Base-by-base conservation (phyloP, 2,797 vertebrate genomes). In the Prionace glauca region DNA sequence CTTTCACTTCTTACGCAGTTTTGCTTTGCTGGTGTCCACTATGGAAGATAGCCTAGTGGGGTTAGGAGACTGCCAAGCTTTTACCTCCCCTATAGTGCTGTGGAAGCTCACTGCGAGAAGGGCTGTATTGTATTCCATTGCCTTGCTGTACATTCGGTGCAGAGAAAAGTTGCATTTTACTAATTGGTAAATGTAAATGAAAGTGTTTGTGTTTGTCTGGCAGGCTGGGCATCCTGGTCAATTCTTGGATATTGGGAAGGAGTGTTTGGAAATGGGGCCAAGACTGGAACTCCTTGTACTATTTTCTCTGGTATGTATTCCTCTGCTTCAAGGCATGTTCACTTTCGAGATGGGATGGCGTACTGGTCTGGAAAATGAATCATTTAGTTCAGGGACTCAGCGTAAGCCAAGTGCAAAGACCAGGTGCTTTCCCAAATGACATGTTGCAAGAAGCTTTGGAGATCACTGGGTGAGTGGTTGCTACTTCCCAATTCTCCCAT, bases 231-330 rank as follows among this genome's bases (percentile, higher is more conserved):
- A 20, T 67, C 32, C 62, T 92, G 41, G 45, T 84, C 20, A 24
- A 20, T 45, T 84, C 81, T 84, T 84, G 22, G 7, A 67, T 41
- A 92, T 67, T 36, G 8, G 32, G 90, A 41, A 67, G 9, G n/a
- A 92, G 65, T 10, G 9, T 92, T 56, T 67, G n/a, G 62, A 92
- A 24, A 92, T 92, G 90, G n/a, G 65, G 41, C 62, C 65, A 36
- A 9, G n/a, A 3, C 11, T 67, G 2, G 14, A 92, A n/a, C 90
- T 92, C 22, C 62, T 92, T 24, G n/a, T 92, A 69, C 69, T 92
- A 20, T 69, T 92, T 22, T 67, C 62, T 67, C 90, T 92, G 90
- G 90, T 92, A 92, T 3, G 90, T 92, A 41, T 92, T 92, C 14
- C 20, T 84, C 81, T 84, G 1, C 36, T 84, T 12, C 74, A 77